Evolutionary conservation across 2,113 vertebrate species (phyloP).

Genomic region (Hassar affinis): DNA sequence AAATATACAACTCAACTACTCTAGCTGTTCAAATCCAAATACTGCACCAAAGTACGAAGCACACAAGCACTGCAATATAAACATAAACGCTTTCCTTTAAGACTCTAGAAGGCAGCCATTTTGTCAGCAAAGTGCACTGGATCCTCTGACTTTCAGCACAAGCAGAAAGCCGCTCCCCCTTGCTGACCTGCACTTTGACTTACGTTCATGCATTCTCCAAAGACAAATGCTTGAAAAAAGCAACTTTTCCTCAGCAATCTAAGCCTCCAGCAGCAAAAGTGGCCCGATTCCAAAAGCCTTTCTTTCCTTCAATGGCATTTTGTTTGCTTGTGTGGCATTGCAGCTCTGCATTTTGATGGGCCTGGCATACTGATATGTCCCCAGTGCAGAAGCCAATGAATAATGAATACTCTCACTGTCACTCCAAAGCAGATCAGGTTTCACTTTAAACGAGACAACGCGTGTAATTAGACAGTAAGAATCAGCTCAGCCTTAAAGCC

Average conservation of each 20-base stretch:
- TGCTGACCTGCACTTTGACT: slow-evolving; percentile 30
- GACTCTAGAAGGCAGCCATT: not conserved
- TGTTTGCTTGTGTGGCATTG: slow-evolving; percentile 44
- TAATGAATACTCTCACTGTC: slow-evolving; percentile 76
- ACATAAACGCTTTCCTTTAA: not conserved
- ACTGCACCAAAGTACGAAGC: not conserved
- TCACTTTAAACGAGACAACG: slow-evolving; percentile 63
- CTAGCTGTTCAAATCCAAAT: not conserved
- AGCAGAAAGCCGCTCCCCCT: not conserved
- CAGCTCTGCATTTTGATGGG: slow-evolving; percentile 61
- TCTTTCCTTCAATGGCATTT: slow-evolving; percentile 47
- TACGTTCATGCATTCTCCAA: not conserved
- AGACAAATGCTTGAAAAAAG: slow-evolving; percentile 16
- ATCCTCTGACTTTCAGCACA: not conserved
- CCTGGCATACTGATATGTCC: slow-evolving; percentile 65
- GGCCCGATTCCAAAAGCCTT: slow-evolving; percentile 28
- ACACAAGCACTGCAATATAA: not conserved
- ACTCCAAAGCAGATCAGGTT: slow-evolving; percentile 67
- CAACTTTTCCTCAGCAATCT: not conserved
- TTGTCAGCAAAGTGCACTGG: not conserved
- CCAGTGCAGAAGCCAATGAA: slow-evolving; percentile 66
- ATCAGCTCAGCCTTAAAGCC: not conserved
- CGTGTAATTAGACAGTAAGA: slow-evolving; percentile 62
- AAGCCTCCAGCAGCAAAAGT: slow-evolving; percentile 24
- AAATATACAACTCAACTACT: not conserved